These are phyloP conservation scores for Gortyna flavago DNA, from an alignment of 2,888 invertebrate genomes.

Conservation along the genomic window DNA sequence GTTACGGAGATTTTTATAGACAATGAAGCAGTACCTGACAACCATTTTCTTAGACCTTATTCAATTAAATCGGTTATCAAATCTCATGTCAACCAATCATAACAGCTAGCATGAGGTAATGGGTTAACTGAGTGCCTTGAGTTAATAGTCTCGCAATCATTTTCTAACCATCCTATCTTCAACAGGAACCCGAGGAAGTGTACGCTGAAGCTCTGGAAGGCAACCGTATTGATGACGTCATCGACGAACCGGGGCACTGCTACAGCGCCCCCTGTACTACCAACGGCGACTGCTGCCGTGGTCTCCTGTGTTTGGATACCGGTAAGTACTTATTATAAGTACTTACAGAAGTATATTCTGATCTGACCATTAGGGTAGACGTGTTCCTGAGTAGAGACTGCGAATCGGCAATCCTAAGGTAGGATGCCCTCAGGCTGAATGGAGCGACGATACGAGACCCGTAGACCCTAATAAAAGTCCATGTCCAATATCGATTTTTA, in stretches of 20 bases:
- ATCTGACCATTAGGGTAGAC: neutral
- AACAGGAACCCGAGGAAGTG: conserved; percentile 82
- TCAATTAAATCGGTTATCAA: no score
- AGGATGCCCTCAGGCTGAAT: neutral
- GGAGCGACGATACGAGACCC: neutral
- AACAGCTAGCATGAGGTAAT: no score
- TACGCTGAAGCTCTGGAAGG: conserved; percentile 86
- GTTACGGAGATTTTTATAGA: no score
- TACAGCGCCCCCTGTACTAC: conserved; percentile 93
- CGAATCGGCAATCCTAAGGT: neutral
- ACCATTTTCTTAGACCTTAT: no score
- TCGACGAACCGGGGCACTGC: conserved; percentile 92
- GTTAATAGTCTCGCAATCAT: neutral
- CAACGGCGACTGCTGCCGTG: conserved; percentile 96
- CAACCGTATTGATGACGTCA: conserved; percentile 88
- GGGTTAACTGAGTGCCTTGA: no score
- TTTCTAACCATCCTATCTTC: neutral
- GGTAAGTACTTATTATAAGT: conserved; percentile 79
- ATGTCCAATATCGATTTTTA: conserved; percentile 36
- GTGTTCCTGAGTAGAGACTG: neutral
- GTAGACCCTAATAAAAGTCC: conserved; percentile 46
- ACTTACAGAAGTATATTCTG: neutral
- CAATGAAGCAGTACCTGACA: no score
- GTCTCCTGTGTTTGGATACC: conserved; percentile 92
- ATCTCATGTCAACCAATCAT: no score